These are phyloP conservation scores for Tetragonula clypearis DNA, from an alignment of 1,140 invertebrate species.

Conservation along the genomic window DNA sequence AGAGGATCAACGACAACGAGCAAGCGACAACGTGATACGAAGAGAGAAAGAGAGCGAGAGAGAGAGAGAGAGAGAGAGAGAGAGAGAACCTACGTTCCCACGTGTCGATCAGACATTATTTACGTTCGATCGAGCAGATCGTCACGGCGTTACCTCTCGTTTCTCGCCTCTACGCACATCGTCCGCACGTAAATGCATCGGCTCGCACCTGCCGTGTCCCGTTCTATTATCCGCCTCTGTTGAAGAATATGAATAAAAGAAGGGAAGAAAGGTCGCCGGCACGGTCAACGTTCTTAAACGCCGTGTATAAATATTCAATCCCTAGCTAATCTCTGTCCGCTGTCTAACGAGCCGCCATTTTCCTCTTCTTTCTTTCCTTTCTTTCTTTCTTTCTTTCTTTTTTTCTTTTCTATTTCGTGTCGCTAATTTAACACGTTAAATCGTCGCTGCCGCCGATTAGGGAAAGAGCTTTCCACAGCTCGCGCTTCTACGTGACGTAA, in stretches of 20 bases:
- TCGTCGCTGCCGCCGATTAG: too few relatives aligned
- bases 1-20: background rate
- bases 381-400: too few relatives aligned
- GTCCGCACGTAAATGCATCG: conserved; percentile 53
- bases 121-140: conserved; percentile 64
- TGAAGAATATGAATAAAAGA: conserved; percentile 50
- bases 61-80: background rate
- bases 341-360: conserved; percentile 4
- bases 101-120: conserved; percentile 60
- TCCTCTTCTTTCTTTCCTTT: background rate
- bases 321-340: background rate
- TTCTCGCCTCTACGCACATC: conserved; percentile 60
- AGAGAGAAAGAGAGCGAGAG: background rate
- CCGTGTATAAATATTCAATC: conserved; percentile 36
- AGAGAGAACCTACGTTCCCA: conserved; percentile 36
- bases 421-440: background rate
- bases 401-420: background rate
- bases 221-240: conserved; percentile 48
- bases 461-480: too few relatives aligned
- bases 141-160: conserved; percentile 56
- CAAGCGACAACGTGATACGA: background rate
- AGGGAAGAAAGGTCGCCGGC: conserved; percentile 43
- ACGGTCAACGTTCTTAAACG: conserved; percentile 61
- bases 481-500: too few relatives aligned
- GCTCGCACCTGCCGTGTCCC: conserved; percentile 17